phyloP scores from a whole-genome alignment of 2,888 invertebrate species.

The Eristalinus sepulchralis region DNA sequence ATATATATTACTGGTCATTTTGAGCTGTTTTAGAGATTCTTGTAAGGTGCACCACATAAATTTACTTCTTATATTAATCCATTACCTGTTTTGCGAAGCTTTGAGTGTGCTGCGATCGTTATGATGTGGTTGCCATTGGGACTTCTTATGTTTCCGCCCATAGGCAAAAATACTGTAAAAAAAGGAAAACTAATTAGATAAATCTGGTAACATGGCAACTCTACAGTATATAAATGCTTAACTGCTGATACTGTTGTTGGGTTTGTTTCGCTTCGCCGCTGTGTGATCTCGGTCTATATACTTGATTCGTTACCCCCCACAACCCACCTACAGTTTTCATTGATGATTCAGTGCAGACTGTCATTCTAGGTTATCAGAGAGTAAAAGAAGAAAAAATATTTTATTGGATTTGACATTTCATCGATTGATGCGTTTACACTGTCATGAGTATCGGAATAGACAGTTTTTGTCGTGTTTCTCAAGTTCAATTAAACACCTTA shows the following conservation, averaged over 20 bases:
- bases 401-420: slow-evolving; percentile 7
- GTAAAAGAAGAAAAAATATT: slow-evolving; percentile 1
- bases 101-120: no score
- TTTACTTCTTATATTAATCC: background rate
- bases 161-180: no score
- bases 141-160: no score
- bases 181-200: background rate
- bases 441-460: background rate
- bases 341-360: slow-evolving; percentile 41
- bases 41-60: background rate
- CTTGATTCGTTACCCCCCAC: background rate
- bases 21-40: background rate
- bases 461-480: background rate
- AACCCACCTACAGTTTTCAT: slow-evolving; percentile 21
- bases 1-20: background rate
- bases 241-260: slow-evolving; percentile 4
- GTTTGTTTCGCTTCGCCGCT: slow-evolving; percentile 42
- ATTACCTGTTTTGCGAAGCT: no score
- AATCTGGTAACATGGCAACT: slow-evolving; percentile 3
- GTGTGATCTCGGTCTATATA: slow-evolving; percentile 14
- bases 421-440: slow-evolving; percentile 3
- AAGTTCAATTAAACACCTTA: background rate
- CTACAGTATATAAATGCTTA: background rate
- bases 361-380: background rate
- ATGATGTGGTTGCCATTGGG: no score